A percentile compares a stretch with the other conserved stretches of the same genome.
phyloP scores from a whole-genome alignment of 2,888 invertebrate species.

The Zhengitettix transpicula region DNA sequence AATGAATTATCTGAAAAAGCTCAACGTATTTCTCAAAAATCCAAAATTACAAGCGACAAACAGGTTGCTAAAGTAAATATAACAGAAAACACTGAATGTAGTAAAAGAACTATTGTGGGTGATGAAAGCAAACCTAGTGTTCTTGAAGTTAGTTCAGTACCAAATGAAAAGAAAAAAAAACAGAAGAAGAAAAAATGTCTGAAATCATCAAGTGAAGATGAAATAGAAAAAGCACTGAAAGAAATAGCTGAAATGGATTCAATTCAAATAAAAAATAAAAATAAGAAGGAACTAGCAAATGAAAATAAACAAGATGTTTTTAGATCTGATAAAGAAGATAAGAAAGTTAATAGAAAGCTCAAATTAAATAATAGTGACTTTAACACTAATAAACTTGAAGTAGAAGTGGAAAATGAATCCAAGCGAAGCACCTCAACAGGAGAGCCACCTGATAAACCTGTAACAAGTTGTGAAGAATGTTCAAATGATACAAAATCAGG shows the following conservation, averaged over 20 bases:
- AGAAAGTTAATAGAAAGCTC: background rate
- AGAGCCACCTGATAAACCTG: background rate
- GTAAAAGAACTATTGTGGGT: too few species aligned
- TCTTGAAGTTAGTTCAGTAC: too few species aligned
- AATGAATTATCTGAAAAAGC: too few species aligned
- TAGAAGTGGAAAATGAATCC: background rate
- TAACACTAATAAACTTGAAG: background rate
- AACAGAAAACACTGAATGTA: too few species aligned
- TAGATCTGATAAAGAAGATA: background rate
- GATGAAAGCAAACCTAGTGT: too few species aligned
- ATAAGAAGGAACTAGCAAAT: background rate
- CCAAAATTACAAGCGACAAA: too few species aligned
- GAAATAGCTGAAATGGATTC: constrained; percentile 26
- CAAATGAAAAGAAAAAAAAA: constrained; percentile 4
- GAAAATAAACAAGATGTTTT: background rate
- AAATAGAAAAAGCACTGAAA: constrained; percentile 30
- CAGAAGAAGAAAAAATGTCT: background rate
- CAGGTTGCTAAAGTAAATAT: too few species aligned
- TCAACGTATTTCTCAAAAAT: too few species aligned
- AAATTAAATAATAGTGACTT: background rate
- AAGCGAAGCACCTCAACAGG: background rate
- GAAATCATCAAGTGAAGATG: constrained; percentile 20
- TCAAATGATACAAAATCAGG: too few species aligned
- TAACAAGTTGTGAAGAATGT: too few species aligned
- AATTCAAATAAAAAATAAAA: constrained; percentile 3